Base-by-base conservation (phyloP, 1,140 invertebrate genomes). In the Parapsyche elsis region DNA sequence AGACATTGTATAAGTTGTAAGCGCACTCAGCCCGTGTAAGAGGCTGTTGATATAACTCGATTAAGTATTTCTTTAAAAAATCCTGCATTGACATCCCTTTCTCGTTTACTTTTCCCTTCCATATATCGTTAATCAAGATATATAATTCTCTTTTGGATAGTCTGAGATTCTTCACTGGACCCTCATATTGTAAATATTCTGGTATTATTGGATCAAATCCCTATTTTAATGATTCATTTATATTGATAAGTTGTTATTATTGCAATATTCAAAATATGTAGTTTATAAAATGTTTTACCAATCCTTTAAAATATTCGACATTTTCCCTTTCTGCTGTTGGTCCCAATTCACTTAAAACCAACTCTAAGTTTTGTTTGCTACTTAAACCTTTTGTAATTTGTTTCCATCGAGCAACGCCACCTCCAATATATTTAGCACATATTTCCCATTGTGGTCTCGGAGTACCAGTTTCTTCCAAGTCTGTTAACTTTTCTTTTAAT, bases 371-470 rank as follows among this genome's bases (percentile, higher is more conserved):
- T 59, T 89, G 86, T n/a, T 86, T 82, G 0, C 88, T 89, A 5
- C 87, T 86, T 44, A 89, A 75, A 0, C 86, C 87, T 12, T 83
- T 85, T 0, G 87, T 86, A 16, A 89, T 74, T 57, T 88, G 86
- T 82, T 87, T 85, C 88, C 88, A 89, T 85, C 88, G 85, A 21
- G 87, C 85, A 24, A 85, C 81, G 0, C 88, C 88, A 0, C 88
- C 88, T 0, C 87, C 85, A 30, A 89, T 88, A 78, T 88, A 88
- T 79, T 89, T 87, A 0, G 85, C 88, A 67, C 88, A 89, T 1
- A 88, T 81, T 5, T 88, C 87, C 88, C 88, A 89, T 64, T 86
- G 85, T 21, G 88, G 88, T 0, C 88, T 84, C 0, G 88, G 88
- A 0, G 88, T 89, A 14, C 88, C 88, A 0, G 87, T 84, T 23